phyloP scores from a whole-genome alignment of 2,888 invertebrate genomes.

The Lamellibrachia satsuma region DNA sequence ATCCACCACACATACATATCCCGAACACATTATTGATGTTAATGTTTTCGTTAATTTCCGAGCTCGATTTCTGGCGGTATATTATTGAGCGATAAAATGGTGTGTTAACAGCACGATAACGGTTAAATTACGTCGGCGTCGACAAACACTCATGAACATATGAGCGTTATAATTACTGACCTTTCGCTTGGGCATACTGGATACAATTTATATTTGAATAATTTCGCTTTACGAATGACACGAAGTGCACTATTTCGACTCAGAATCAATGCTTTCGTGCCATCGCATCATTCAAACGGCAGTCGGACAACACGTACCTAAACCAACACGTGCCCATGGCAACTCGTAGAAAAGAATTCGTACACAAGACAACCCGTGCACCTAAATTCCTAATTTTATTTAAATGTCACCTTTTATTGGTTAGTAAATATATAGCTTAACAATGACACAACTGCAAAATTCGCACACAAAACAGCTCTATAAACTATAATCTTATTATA shows the following conservation, averaged over 20 bases:
- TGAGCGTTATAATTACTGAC: not conserved
- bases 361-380: no score
- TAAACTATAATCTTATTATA: no score
- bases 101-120: not conserved
- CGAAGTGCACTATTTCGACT: constrained; percentile 7
- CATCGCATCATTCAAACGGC: constrained; percentile 12
- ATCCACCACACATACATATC: not conserved
- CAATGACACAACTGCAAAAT: no score
- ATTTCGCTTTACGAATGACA: not conserved
- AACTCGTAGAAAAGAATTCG: not conserved
- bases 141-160: not conserved
- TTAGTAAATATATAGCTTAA: no score
- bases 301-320: not conserved
- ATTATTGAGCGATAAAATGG: not conserved
- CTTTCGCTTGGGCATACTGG: not conserved
- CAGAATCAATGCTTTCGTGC: not conserved
- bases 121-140: not conserved
- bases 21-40: not conserved
- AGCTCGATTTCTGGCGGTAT: constrained; percentile 4
- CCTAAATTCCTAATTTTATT: no score
- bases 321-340: not conserved
- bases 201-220: not conserved
- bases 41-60: not conserved
- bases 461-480: no score
- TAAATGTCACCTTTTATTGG: no score